phyloP scores from a whole-genome alignment of 2,113 vertebrate species.

The Chiloscyllium plagiosum region DNA sequence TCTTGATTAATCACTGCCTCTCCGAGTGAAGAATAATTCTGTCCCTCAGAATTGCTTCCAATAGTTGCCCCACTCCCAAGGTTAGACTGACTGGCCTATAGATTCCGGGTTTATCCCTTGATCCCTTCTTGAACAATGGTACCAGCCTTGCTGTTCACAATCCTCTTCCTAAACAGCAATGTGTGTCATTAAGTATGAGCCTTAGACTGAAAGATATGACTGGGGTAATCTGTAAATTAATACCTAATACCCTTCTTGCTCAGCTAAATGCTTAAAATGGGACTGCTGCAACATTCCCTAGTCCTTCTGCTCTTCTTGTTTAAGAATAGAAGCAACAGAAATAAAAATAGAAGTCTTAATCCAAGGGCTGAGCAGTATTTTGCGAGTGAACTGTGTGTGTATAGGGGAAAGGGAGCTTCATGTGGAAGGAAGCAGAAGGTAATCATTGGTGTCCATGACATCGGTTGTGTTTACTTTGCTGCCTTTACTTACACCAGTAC shows the following conservation, averaged over 20 bases:
- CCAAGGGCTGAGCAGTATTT: background rate
- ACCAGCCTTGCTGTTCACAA: too few species aligned
- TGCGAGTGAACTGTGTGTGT: background rate
- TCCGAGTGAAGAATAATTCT: too few species aligned
- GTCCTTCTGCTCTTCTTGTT: background rate
- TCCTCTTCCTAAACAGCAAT: background rate
- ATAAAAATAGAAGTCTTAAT: background rate
- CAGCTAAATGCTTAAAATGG: background rate
- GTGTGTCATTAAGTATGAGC: background rate
- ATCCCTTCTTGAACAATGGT: too few species aligned
- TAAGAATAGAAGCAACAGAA: background rate
- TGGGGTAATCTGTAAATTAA: background rate
- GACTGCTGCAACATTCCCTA: background rate
- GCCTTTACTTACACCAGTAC: background rate
- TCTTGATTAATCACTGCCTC: too few species aligned
- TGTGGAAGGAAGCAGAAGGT: background rate
- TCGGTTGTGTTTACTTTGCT: slow-evolving; percentile 5
- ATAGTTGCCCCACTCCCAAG: too few species aligned
- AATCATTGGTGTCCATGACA: background rate
- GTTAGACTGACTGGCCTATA: too few species aligned
- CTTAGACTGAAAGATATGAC: too few species aligned
- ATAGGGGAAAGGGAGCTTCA: background rate
- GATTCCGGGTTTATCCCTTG: too few species aligned
- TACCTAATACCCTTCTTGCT: background rate
- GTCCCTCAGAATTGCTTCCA: too few species aligned